A percentile compares a stretch with the other conserved stretches of the same genome.
Evolutionary conservation across 2,888 invertebrate genomes (phyloP).

Genomic region (Emmelina monodactyla): DNA sequence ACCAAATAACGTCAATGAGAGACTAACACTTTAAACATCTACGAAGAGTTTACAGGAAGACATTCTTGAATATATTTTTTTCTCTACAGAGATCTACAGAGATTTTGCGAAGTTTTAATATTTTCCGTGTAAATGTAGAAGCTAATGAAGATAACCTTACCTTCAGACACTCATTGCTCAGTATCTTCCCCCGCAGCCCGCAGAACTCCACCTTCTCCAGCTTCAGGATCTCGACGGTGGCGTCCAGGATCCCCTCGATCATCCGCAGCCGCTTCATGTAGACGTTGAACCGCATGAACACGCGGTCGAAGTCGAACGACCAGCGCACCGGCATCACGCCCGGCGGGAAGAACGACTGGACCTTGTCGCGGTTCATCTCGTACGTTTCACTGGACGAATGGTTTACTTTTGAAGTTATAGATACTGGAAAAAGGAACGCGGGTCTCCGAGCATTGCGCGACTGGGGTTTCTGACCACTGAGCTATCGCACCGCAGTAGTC

Average conservation of each 20-base stretch:
- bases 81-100: too few species aligned
- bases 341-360: constrained; percentile 60
- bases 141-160: constrained; percentile 21
- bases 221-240: constrained; percentile 83
- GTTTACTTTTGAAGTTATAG: too few species aligned
- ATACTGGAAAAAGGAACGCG: too few species aligned
- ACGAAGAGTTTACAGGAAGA: too few species aligned
- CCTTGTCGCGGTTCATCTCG: constrained; percentile 59
- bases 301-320: constrained; percentile 76
- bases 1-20: too few species aligned
- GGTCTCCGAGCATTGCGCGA: too few species aligned
- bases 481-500: too few species aligned
- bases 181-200: constrained; percentile 70
- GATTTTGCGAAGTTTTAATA: too few species aligned
- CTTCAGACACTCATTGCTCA: constrained; percentile 60
- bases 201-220: constrained; percentile 86
- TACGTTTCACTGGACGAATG: constrained; percentile 58
- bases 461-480: too few species aligned
- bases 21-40: too few species aligned
- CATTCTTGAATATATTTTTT: too few species aligned
- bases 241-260: constrained; percentile 75
- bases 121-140: too few species aligned
- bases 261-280: constrained; percentile 71
- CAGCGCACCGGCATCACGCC: constrained; percentile 71
- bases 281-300: constrained; percentile 72